A percentile compares a stretch with the other conserved stretches of the same genome.
These are phyloP conservation scores for Protonemura montana DNA, from an alignment of 2,888 invertebrate genomes.

Conservation along the genomic window DNA sequence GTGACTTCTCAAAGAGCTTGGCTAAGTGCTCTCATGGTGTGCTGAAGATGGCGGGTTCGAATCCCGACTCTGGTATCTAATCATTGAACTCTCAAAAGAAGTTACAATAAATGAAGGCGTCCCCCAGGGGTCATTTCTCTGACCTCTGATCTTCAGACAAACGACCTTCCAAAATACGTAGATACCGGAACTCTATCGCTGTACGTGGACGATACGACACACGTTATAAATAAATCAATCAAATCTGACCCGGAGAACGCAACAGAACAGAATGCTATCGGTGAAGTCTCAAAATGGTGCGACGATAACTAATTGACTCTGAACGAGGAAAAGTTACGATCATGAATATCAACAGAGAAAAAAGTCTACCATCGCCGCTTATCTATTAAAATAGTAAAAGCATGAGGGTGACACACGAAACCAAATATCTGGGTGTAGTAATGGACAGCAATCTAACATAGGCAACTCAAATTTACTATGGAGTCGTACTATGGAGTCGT, in stretches of 20 bases:
- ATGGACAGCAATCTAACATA: not conserved
- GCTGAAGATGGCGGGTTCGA: too few species aligned
- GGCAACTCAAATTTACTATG: not conserved
- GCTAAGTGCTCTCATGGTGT: too few species aligned
- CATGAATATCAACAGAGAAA: not conserved
- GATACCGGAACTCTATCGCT: slow-evolving; percentile 28
- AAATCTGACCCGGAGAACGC: slow-evolving; percentile 13
- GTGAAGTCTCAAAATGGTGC: not conserved
- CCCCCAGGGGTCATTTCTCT: slow-evolving; percentile 43
- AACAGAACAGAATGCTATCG: not conserved
- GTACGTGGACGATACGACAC: slow-evolving; percentile 15
- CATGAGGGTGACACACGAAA: not conserved
- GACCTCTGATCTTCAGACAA: slow-evolving; percentile 32
- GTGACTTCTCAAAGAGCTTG: too few species aligned
- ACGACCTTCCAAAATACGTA: slow-evolving; percentile 31
- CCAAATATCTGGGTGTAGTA: slow-evolving; percentile 19
- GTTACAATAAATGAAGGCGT: slow-evolving; percentile 2
- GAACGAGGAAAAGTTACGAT: not conserved
- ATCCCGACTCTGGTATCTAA: too few species aligned
- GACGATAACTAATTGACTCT: not conserved
- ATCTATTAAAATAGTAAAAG: slow-evolving; percentile 4
- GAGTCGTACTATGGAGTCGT: too few species aligned
- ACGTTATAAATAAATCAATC: slow-evolving; percentile 30
- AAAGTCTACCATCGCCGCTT: not conserved
- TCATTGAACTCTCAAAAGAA: slow-evolving; percentile 12